Evolutionary conservation across 2,113 vertebrate genomes (phyloP).

Genomic region (Burhinus bistriatus): DNA sequence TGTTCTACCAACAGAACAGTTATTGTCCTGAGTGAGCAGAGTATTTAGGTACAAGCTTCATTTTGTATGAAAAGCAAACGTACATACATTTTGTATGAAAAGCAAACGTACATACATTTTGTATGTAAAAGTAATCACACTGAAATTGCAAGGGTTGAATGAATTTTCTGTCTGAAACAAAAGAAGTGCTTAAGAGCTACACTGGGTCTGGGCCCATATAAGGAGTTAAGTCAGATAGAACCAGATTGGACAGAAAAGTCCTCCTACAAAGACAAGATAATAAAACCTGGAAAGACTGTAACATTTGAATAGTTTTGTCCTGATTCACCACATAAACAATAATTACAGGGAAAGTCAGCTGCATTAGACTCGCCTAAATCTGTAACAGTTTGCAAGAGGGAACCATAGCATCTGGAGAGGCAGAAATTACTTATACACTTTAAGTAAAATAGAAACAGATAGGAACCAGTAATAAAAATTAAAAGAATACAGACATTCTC

Average conservation of each 20-base stretch:
- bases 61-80: background rate
- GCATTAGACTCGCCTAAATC: background rate
- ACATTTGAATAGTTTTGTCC: background rate
- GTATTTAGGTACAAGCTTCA: background rate
- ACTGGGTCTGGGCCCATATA: background rate
- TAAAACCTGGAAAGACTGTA: background rate
- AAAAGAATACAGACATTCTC: background rate
- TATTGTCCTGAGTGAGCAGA: background rate
- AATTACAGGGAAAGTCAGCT: background rate
- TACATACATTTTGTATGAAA: background rate
- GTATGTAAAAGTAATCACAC: background rate
- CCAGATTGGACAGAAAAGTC: background rate
- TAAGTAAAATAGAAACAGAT: background rate
- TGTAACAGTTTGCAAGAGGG: background rate
- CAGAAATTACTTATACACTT: background rate
- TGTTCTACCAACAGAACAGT: background rate
- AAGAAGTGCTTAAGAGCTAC: background rate
- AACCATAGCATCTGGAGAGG: background rate
- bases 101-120: background rate
- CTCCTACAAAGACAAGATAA: background rate
- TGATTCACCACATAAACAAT: background rate
- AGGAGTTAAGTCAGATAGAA: background rate
- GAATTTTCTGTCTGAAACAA: background rate
- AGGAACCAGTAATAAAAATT: background rate
- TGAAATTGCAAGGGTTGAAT: background rate